Evolutionary conservation across 2,113 vertebrate species (phyloP).

Genomic region (Patagioenas fasciata): DNA sequence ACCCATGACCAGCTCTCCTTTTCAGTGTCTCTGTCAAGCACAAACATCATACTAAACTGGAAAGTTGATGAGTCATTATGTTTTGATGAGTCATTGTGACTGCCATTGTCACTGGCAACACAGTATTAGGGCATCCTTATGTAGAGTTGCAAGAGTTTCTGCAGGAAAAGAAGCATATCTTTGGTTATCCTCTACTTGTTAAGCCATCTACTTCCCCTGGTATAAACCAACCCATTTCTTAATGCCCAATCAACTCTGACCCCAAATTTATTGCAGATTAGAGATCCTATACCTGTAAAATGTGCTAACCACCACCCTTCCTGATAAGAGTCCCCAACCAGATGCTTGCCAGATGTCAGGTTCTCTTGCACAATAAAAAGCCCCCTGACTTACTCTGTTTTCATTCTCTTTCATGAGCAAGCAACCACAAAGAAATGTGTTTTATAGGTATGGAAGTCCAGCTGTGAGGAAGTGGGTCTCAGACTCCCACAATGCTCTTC

Average conservation of each 20-base stretch:
- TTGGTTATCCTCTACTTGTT: neutral
- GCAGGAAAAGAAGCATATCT: neutral
- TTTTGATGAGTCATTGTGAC: neutral
- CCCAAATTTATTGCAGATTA: neutral
- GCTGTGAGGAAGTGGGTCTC: neutral
- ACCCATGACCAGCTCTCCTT: neutral
- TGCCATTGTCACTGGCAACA: fast-evolving
- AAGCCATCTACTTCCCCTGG: neutral
- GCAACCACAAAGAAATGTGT: neutral
- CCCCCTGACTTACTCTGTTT: neutral
- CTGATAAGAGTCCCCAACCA: neutral
- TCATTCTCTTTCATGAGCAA: neutral
- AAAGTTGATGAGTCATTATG: neutral
- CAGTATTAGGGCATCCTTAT: neutral
- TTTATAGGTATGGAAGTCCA: conserved; percentile 4
- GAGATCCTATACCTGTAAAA: conserved; percentile 30
- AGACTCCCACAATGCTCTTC: neutral
- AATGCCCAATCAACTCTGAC: neutral
- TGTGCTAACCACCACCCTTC: neutral
- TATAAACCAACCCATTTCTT: neutral
- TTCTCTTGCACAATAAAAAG: neutral
- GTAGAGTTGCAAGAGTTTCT: neutral
- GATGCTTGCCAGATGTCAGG: conserved; percentile 41
- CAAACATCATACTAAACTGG: neutral
- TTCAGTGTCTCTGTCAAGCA: neutral